Conservation (phyloP, 2,888 invertebrate species). For the Pseudococcus longispinus region DNA sequence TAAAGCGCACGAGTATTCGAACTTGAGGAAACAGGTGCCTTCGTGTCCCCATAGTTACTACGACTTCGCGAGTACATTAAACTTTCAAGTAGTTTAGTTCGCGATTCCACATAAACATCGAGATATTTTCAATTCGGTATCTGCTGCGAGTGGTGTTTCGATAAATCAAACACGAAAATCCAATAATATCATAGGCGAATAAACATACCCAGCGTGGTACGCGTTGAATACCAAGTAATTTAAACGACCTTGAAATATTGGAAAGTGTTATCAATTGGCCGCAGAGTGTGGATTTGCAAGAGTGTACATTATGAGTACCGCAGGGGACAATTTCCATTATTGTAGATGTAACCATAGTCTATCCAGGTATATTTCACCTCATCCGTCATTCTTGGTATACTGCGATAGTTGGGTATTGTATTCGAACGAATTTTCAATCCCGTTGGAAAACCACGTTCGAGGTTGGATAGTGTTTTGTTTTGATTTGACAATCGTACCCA, state of each 20-base stretch:
- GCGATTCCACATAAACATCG: neutral
- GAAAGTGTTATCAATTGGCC: slow-evolving; percentile 12
- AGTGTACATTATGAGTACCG: neutral
- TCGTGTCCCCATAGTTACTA: neutral
- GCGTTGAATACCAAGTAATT: neutral
- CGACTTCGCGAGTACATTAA: neutral
- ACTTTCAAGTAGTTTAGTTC: neutral
- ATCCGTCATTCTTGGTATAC: neutral
- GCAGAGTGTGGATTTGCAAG: neutral
- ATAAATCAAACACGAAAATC: slow-evolving; percentile 20
- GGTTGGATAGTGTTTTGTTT: too few relatives aligned
- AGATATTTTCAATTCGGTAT: neutral
- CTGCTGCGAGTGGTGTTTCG: neutral
- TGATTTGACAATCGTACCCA: neutral
- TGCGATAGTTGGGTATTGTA: too few relatives aligned
- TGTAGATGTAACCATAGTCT: too few relatives aligned
- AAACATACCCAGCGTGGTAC: neutral
- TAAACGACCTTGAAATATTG: slow-evolving; percentile 4
- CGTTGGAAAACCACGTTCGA: neutral
- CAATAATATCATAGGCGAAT: neutral
- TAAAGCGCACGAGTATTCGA: neutral
- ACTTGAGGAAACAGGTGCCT: neutral
- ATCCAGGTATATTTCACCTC: neutral
- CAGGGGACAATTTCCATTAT: too few relatives aligned
- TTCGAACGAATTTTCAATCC: neutral